Percentiles rank a stretch among this genome's conserved stretches.
Conservation (phyloP, 2,888 invertebrate species). For the Chelonus formosanus region DNA sequence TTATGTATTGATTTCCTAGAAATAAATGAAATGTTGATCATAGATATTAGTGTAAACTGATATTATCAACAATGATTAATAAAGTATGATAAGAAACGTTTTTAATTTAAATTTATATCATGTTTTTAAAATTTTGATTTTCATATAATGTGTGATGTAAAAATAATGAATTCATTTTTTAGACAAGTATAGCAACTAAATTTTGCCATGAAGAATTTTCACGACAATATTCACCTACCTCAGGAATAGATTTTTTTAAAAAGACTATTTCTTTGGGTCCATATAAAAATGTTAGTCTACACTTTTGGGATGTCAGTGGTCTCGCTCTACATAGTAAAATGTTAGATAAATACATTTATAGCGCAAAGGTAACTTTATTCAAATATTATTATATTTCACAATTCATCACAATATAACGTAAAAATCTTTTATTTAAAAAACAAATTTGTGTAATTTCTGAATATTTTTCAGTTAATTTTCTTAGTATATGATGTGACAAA, state of each 20-base stretch:
- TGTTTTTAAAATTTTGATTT: no score
- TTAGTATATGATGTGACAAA: conserved; percentile 88
- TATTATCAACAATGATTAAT: background rate
- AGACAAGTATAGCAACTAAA: conserved; percentile 73
- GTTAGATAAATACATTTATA: conserved; percentile 79
- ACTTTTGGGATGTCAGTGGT: conserved; percentile 88
- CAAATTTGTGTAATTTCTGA: background rate
- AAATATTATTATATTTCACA: background rate
- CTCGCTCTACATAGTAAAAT: conserved; percentile 78
- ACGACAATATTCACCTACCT: conserved; percentile 71
- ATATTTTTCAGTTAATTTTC: conserved; percentile 73
- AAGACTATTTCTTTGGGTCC: conserved; percentile 71
- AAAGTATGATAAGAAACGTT: no score
- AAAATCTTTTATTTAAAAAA: no score
- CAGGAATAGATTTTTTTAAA: conserved; percentile 78
- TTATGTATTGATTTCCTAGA: no score
- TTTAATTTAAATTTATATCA: conserved; percentile 16
- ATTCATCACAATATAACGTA: no score
- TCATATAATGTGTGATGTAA: background rate
- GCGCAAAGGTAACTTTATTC: conserved; percentile 71
- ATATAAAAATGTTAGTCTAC: conserved; percentile 72
- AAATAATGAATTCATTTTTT: conserved; percentile 44
- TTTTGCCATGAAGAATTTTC: conserved; percentile 76
- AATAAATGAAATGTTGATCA: no score
- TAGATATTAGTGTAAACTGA: background rate